Base-by-base conservation (phyloP, 2,888 invertebrate genomes). In the Microdon myrmicae region DNA sequence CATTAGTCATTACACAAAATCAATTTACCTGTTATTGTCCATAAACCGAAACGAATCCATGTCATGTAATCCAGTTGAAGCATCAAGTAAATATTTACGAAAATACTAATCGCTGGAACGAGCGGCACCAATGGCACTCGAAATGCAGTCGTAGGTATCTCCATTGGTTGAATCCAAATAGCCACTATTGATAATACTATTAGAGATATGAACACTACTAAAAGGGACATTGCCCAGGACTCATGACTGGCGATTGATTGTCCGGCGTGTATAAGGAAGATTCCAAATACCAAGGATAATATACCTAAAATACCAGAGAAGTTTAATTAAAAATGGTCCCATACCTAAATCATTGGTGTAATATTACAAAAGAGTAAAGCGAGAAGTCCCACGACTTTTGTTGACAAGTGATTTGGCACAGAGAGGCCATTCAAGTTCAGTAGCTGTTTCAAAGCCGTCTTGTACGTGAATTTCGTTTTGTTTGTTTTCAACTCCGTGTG, bases 61-160 rank as follows among this genome's bases (percentile, higher is more conserved):
- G 94, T 94, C 70, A 85, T 83, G 2, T 76, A 70, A 67, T 89
- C 89, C 68, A 95, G 81, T 78, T 91, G 86, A 48, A 91, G 81
- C 92, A 95, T 94, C 9, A 95, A 82, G 74, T 92, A 91, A 49
- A 93, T 84, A 74, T 95, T 95, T 32, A 90, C 83, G 70, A 92
- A 86, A 69, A 93, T 89, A 76, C 94, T 93, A 26, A 91, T 72
- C 32, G 88, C 88, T 1, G 95, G 94, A 45, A 94, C 78, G 5
- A 92, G 75, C 1, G 95, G 95, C 0, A 95, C 90, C 9, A 89
- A 79, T 1, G 94, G 95, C 4, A 94, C 92, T 88, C 93, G 79
- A 44, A 80, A 79, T 16, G 72, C 68, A 7, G 71, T 56, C 19
- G 71, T 68, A 2, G 68, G 44, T 1, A 68, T 29, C 66, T 79